A percentile compares a stretch with the other conserved stretches of the same genome.
phyloP scores from a whole-genome alignment of 2,113 vertebrate species.

The Phrynosoma blainvillii region DNA sequence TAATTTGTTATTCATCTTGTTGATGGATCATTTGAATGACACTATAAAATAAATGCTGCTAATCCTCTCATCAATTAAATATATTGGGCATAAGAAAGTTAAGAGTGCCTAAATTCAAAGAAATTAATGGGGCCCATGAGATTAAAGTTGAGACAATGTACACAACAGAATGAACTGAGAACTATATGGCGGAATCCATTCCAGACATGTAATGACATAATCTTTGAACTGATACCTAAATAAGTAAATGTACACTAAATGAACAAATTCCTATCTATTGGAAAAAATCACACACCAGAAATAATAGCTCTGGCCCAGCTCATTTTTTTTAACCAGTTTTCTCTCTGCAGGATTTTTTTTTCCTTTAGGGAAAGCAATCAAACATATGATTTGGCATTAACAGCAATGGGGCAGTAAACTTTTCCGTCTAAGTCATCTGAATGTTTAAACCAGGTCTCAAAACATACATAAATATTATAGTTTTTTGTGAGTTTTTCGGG shows the following conservation, averaged over 20 bases:
- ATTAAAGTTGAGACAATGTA: background rate
- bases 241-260: background rate
- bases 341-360: too few relatives aligned
- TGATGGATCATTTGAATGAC: constrained; percentile 10
- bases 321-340: too few relatives aligned
- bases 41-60: constrained; percentile 1
- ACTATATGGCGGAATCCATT: background rate
- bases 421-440: too few relatives aligned
- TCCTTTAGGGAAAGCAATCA: too few relatives aligned
- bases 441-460: too few relatives aligned
- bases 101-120: background rate
- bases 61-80: constrained; percentile 1
- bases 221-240: background rate
- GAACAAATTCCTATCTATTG: background rate
- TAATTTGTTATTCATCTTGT: constrained; percentile 12
- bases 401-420: too few relatives aligned
- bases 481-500: too few relatives aligned
- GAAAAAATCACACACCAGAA: too few relatives aligned
- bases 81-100: background rate
- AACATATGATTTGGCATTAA: too few relatives aligned
- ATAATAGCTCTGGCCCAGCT: too few relatives aligned
- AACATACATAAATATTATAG: too few relatives aligned
- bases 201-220: background rate
- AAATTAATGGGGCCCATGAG: background rate
- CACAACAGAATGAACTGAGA: background rate